Percentiles rank a stretch among this genome's conserved stretches.
Evolutionary conservation across 1,140 invertebrate species (phyloP).

Genomic region (Andricus grossulariae): DNA sequence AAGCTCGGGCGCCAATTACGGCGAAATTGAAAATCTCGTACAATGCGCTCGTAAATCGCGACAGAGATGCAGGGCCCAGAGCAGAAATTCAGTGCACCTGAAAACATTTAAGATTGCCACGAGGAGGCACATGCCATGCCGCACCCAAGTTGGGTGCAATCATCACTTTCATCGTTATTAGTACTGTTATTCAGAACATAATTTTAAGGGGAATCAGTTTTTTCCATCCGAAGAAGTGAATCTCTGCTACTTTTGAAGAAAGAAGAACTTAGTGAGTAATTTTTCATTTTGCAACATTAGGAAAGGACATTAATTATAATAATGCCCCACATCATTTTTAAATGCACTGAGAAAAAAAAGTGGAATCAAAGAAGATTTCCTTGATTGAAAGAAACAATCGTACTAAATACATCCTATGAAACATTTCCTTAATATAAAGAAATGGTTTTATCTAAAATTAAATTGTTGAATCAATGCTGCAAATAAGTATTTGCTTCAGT

Average conservation of each 20-base stretch:
- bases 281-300: not conserved
- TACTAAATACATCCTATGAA: too few relatives aligned
- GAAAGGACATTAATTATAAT: too few relatives aligned
- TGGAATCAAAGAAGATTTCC: too few relatives aligned
- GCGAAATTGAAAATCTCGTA: slow-evolving; percentile 60
- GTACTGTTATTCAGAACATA: slow-evolving; percentile 20
- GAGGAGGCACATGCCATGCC: slow-evolving; percentile 2
- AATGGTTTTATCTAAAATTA: too few relatives aligned
- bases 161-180: slow-evolving; percentile 30
- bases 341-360: too few relatives aligned
- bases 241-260: slow-evolving; percentile 4
- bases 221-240: slow-evolving; percentile 29
- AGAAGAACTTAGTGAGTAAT: not conserved
- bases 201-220: slow-evolving; percentile 22
- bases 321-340: too few relatives aligned
- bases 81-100: slow-evolving; percentile 27
- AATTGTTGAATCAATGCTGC: too few relatives aligned
- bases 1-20: slow-evolving; percentile 56
- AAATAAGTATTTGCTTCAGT: too few relatives aligned
- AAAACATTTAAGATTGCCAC: slow-evolving; percentile 20
- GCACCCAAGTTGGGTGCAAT: slow-evolving; percentile 11
- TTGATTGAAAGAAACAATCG: too few relatives aligned
- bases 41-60: slow-evolving; percentile 47
- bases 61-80: slow-evolving; percentile 3
- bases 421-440: too few relatives aligned